phyloP scores from a whole-genome alignment of 2,797 vertebrate species.

The Phrynocephalus guinanensis region DNA sequence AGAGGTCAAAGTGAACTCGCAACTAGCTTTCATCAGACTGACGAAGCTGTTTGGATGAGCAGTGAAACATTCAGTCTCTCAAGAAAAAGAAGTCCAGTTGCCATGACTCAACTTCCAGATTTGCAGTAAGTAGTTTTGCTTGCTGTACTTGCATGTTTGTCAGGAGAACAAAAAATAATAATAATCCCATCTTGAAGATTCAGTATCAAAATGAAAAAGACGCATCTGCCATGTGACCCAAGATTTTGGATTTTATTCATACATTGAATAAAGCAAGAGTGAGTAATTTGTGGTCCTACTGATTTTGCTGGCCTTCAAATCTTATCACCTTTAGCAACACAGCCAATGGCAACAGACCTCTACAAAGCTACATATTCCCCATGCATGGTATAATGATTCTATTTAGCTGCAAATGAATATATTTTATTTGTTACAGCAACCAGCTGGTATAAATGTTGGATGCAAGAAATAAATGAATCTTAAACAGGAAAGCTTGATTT shows the following conservation, averaged over 20 bases:
- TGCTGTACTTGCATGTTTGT: slow-evolving; percentile 6
- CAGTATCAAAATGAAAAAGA: neutral
- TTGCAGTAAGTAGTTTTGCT: slow-evolving; percentile 19
- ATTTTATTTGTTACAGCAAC: slow-evolving; percentile 1
- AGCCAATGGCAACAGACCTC: neutral
- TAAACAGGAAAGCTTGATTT: neutral
- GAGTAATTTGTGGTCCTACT: neutral
- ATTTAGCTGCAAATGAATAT: neutral
- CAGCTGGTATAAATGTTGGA: neutral
- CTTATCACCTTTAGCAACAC: too few relatives aligned
- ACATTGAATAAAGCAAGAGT: neutral
- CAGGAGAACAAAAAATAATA: neutral
- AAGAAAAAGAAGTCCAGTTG: too few relatives aligned
- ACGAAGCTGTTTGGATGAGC: too few relatives aligned
- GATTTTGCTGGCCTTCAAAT: neutral
- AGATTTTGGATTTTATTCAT: neutral
- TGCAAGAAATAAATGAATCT: neutral
- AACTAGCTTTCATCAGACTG: too few relatives aligned
- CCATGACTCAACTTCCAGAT: too few relatives aligned
- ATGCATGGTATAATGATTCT: neutral
- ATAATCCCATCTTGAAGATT: neutral
- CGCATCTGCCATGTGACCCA: neutral
- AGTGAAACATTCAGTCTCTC: too few relatives aligned
- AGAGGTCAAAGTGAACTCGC: too few relatives aligned
- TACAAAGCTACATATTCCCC: neutral